phyloP scores from a whole-genome alignment of 2,113 vertebrate genomes.

The Corynorhinus townsendii region DNA sequence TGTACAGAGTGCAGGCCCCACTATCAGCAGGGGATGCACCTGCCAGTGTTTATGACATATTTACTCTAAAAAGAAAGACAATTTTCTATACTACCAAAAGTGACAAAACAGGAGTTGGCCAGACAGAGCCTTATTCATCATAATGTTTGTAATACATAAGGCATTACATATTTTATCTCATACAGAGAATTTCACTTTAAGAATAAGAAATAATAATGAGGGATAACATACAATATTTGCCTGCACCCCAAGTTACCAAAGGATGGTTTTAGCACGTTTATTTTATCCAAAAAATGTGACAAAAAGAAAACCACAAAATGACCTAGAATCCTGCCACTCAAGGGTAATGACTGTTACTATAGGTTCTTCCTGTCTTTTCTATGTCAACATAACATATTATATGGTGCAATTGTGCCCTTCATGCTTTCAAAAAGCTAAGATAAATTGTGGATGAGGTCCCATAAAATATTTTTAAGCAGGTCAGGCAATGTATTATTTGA shows the following conservation, averaged over 20 bases:
- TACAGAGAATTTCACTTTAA: not conserved
- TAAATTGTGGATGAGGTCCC: not conserved
- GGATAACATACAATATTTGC: not conserved
- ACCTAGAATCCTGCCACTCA: not conserved
- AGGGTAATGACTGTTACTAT: not conserved
- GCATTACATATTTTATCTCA: not conserved
- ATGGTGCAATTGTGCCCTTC: not conserved
- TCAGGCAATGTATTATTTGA: not conserved
- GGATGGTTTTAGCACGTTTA: not conserved
- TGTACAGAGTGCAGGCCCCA: not conserved
- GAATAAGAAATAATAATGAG: not conserved
- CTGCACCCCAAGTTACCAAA: not conserved
- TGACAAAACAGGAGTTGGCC: not conserved
- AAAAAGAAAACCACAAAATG: not conserved
- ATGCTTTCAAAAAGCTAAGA: not conserved
- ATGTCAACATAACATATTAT: not conserved
- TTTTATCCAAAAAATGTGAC: not conserved
- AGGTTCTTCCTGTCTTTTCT: not conserved
- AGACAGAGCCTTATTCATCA: not conserved
- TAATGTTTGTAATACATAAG: not conserved
- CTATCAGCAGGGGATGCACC: not conserved
- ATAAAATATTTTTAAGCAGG: not conserved
- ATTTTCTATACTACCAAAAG: not conserved
- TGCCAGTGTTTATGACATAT: not conserved
- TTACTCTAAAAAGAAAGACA: constrained; percentile 1